A percentile compares a stretch with the other conserved stretches of the same genome.
phyloP scores from a whole-genome alignment of 2,888 invertebrate species.

The Cerastis leucographa region DNA sequence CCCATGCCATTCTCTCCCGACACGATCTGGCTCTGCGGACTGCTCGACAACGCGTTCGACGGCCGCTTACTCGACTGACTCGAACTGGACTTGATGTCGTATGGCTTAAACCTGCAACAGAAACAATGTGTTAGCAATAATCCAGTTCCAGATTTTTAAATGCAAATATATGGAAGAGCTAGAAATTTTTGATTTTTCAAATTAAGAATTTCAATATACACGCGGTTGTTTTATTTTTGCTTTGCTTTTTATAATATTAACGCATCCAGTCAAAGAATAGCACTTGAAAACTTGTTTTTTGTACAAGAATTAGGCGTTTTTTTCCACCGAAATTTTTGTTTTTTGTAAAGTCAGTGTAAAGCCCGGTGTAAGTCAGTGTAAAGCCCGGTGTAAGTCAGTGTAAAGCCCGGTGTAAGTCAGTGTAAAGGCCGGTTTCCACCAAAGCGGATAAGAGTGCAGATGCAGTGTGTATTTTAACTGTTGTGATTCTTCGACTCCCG shows the following conservation, averaged over 20 bases:
- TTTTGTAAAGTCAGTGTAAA: no score
- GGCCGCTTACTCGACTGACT: conserved; percentile 85
- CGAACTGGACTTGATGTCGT: conserved; percentile 90
- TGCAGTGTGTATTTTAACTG: neutral
- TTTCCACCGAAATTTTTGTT: no score
- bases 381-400: no score
- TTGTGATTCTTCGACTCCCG: neutral
- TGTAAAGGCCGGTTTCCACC: neutral
- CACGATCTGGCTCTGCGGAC: conserved; percentile 81
- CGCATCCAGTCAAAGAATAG: no score
- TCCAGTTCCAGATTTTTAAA: no score
- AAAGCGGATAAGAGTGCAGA: neutral
- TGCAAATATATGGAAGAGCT: neutral
- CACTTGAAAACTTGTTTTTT: neutral
- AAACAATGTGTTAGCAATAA: no score
- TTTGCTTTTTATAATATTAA: neutral
- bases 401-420: no score
- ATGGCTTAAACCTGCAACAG: conserved; percentile 89
- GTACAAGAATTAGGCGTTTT: neutral
- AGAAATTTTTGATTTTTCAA: neutral
- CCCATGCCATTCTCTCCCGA: conserved; percentile 88
- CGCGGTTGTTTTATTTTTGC: neutral
- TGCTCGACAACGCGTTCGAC: conserved; percentile 79
- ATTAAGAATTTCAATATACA: neutral
- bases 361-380: no score